A percentile compares a stretch with the other conserved stretches of the same genome.
phyloP scores from a whole-genome alignment of 2,113 vertebrate species.

The Ailuropoda melanoleuca region DNA sequence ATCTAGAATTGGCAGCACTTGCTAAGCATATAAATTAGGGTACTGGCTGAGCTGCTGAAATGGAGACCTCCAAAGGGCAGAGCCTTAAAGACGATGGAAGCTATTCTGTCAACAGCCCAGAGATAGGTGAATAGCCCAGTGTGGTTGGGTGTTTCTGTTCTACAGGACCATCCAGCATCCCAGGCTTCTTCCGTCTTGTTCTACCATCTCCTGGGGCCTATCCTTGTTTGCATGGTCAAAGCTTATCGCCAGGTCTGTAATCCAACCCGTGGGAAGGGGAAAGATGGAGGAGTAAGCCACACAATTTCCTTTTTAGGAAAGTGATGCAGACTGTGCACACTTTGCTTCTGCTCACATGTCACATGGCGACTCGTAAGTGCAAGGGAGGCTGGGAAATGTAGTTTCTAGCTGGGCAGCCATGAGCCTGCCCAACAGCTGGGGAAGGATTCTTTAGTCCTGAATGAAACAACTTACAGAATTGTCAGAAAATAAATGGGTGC shows the following conservation, averaged over 20 bases:
- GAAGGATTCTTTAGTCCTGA: neutral
- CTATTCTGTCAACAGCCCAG: neutral
- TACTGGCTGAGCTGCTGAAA: neutral
- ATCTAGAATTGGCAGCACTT: neutral
- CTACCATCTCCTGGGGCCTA: no score
- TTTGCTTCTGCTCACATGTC: neutral
- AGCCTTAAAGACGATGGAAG: neutral
- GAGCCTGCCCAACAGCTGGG: neutral
- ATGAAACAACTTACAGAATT: neutral
- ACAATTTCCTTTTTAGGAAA: neutral
- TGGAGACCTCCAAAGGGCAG: neutral
- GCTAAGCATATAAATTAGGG: neutral
- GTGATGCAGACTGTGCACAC: neutral
- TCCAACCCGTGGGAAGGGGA: neutral
- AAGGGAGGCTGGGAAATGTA: neutral
- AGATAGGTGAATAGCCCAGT: neutral
- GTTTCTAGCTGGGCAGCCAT: neutral
- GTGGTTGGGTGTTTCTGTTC: neutral
- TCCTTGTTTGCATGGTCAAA: neutral
- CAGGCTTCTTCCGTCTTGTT: neutral
- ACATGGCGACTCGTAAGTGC: neutral
- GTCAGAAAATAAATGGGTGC: neutral
- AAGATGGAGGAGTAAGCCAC: neutral
- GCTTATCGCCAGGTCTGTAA: neutral
- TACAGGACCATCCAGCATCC: neutral